These are phyloP conservation scores for Theristicus caerulescens DNA, from an alignment of 2,113 vertebrate species.

Conservation along the genomic window DNA sequence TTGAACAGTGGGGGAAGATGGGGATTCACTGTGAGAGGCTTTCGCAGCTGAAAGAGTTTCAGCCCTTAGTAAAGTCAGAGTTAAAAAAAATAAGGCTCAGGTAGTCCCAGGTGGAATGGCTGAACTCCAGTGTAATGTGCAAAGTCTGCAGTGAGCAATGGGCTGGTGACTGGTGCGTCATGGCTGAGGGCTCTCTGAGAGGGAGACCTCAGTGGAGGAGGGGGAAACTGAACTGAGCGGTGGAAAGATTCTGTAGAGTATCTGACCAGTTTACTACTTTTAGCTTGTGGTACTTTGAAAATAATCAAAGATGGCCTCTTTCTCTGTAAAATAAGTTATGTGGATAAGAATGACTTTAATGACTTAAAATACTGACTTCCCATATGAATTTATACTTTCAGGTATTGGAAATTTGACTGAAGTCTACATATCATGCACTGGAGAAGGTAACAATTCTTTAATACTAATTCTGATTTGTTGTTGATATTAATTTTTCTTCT, in stretches of 20 bases:
- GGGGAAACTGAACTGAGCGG: background rate
- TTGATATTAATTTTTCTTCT: background rate
- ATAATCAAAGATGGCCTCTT: background rate
- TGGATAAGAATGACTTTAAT: background rate
- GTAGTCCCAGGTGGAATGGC: background rate
- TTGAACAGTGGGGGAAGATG: background rate
- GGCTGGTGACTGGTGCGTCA: background rate
- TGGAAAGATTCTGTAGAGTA: background rate
- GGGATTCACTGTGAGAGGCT: background rate
- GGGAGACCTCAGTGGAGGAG: too few relatives aligned
- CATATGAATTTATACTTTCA: background rate
- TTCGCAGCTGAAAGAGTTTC: background rate
- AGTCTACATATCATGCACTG: background rate
- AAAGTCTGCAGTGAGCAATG: background rate
- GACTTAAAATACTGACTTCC: background rate
- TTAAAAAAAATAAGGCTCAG: background rate
- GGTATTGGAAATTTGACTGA: constrained; percentile 31
- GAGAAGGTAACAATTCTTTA: background rate
- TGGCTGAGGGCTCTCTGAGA: background rate
- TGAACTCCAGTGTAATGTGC: background rate
- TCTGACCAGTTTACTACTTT: background rate
- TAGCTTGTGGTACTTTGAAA: background rate
- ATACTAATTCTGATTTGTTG: background rate
- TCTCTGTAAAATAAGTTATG: background rate
- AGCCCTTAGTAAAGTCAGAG: background rate